A percentile compares a stretch with the other conserved stretches of the same genome.
These are phyloP conservation scores for Seira musarum DNA, from an alignment of 2,888 invertebrate genomes.

Conservation along the genomic window DNA sequence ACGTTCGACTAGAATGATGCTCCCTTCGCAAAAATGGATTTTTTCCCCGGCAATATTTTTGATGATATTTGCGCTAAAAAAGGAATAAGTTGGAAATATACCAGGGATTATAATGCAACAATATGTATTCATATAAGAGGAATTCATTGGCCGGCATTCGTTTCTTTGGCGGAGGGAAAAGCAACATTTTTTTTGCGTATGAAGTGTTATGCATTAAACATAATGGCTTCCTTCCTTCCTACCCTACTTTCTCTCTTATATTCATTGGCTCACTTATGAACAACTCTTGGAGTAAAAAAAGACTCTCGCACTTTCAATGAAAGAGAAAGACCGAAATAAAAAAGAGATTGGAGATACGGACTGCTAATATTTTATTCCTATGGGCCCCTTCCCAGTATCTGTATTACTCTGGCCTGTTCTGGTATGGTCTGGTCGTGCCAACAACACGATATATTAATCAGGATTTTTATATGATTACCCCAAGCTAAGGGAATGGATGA, in stretches of 20 bases:
- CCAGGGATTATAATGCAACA: too few relatives aligned
- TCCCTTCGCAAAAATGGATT: too few relatives aligned
- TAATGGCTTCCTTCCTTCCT: slow-evolving; percentile 57
- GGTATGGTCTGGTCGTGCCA: too few relatives aligned
- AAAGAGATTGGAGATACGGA: slow-evolving; percentile 45
- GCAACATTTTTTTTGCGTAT: slow-evolving; percentile 39
- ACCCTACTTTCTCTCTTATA: slow-evolving; percentile 36
- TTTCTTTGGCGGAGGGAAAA: not conserved
- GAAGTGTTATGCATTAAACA: slow-evolving; percentile 55
- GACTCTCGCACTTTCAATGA: slow-evolving; percentile 4
- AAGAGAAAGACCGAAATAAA: slow-evolving; percentile 1
- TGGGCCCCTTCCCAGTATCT: slow-evolving; percentile 36
- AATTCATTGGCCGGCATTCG: too few relatives aligned
- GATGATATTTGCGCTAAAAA: slow-evolving; percentile 8
- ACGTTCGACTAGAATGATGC: too few relatives aligned
- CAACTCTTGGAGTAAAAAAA: too few relatives aligned
- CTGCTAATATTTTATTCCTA: slow-evolving; percentile 53
- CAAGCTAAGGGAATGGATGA: too few relatives aligned
- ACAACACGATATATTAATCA: too few relatives aligned
- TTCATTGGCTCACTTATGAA: slow-evolving; percentile 28
- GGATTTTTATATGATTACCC: too few relatives aligned
- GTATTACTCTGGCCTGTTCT: too few relatives aligned
- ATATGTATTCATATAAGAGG: too few relatives aligned
- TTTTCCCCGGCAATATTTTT: slow-evolving; percentile 15
- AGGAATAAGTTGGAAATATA: too few relatives aligned